Evolutionary conservation across 2,797 vertebrate genomes (phyloP).

Genomic region (Lutra lutra): DNA sequence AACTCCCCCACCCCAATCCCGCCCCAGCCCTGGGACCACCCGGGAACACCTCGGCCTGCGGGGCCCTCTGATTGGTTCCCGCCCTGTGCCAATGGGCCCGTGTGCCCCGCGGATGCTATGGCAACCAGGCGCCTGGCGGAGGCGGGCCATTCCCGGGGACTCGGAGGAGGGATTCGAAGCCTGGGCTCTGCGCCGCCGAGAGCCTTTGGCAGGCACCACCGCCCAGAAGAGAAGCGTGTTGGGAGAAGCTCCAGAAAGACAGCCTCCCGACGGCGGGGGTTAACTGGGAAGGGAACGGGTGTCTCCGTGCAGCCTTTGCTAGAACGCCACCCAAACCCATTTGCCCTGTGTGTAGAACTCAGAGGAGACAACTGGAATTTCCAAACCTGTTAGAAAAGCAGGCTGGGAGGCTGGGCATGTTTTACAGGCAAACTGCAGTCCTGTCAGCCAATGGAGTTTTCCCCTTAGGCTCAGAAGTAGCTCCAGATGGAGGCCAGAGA

Average conservation of each 20-base stretch:
- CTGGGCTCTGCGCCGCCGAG: background rate
- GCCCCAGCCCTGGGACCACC: background rate
- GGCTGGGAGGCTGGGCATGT: background rate
- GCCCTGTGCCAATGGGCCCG: background rate
- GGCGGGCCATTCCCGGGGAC: background rate
- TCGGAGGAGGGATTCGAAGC: background rate
- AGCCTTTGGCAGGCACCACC: background rate
- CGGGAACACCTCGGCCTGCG: accelerated
- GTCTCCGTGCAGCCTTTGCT: background rate
- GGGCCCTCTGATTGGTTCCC: conserved; percentile 62
- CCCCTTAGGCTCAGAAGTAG: background rate
- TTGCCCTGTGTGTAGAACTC: background rate
- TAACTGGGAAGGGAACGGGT: background rate
- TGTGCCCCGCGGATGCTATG: conserved; percentile 69
- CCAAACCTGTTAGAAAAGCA: conserved; percentile 10
- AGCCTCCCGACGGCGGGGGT: background rate
- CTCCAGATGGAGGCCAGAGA: background rate
- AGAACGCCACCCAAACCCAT: background rate
- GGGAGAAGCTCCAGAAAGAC: background rate
- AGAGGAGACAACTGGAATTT: conserved; percentile 18
- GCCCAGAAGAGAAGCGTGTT: background rate
- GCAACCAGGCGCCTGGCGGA: conserved; percentile 76
- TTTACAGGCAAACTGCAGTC: background rate
- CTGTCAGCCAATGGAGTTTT: background rate
- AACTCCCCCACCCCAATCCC: too few species aligned